Conservation (phyloP, 2,113 vertebrate genomes). For the Xiphias gladius region DNA sequence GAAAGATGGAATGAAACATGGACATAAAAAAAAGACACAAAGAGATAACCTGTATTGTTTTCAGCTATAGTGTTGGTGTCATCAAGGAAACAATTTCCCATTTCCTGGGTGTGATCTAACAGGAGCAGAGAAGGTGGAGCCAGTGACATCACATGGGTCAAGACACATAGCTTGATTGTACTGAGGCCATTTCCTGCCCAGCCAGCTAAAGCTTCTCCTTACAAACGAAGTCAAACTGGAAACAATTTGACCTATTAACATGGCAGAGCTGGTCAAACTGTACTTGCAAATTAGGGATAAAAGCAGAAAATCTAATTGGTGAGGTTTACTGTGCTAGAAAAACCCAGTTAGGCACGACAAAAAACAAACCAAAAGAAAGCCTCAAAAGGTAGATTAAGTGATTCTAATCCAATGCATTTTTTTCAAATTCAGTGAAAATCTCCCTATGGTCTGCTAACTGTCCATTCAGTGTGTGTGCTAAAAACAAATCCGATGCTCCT, state of each 20-base stretch:
- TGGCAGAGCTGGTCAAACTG: neutral
- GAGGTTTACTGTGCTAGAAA: neutral
- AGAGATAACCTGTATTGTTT: slow-evolving; percentile 28
- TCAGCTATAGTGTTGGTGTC: slow-evolving; percentile 30
- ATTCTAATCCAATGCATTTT: no score
- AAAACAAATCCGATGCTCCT: no score
- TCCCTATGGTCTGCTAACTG: no score
- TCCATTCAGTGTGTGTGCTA: no score
- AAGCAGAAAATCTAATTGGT: neutral
- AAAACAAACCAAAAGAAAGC: neutral
- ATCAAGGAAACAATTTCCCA: slow-evolving; percentile 54
- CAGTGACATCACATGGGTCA: slow-evolving; percentile 41
- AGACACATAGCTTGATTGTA: slow-evolving; percentile 52
- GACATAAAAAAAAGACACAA: neutral
- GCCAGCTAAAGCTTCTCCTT: slow-evolving; percentile 19
- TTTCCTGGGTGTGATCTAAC: slow-evolving; percentile 65
- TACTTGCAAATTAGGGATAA: neutral
- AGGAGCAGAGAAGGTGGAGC: slow-evolving; percentile 48
- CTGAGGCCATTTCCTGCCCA: slow-evolving; percentile 57
- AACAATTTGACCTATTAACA: neutral
- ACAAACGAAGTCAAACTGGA: neutral
- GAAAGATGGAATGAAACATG: neutral
- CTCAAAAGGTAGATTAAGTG: no score
- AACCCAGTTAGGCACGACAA: neutral
- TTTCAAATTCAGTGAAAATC: no score